Evolutionary conservation across 2,888 invertebrate genomes (phyloP).

Genomic region (Thereva unica): DNA sequence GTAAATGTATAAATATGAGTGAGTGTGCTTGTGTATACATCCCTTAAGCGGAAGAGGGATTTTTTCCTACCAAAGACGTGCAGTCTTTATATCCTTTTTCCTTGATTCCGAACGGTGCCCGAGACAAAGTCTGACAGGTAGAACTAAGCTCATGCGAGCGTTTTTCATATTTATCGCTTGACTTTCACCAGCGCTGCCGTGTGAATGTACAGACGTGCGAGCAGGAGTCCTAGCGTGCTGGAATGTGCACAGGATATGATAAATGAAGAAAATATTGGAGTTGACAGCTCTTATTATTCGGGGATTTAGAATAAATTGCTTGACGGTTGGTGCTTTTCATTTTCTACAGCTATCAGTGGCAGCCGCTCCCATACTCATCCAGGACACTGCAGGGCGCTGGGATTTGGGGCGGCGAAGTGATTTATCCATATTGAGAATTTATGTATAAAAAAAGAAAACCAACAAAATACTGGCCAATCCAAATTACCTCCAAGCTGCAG

Average conservation of each 20-base stretch:
- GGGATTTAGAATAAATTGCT: conserved; percentile 45
- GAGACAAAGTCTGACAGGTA: conserved; percentile 3
- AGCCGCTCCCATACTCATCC: background rate
- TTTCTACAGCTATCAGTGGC: background rate
- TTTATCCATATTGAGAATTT: background rate
- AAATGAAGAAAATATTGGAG: conserved; percentile 45
- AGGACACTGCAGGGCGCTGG: background rate
- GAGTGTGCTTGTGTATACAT: too few relatives aligned
- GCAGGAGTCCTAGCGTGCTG: conserved; percentile 34
- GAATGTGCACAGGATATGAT: conserved; percentile 39
- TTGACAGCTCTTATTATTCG: conserved; percentile 46
- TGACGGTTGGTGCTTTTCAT: conserved; percentile 2
- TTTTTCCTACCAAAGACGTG: too few relatives aligned
- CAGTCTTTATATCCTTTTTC: conserved; percentile 8
- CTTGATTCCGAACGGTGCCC: background rate
- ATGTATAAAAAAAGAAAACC: background rate
- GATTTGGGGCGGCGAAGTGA: background rate
- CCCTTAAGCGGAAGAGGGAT: too few relatives aligned
- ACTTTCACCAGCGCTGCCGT: background rate
- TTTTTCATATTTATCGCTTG: conserved; percentile 7
- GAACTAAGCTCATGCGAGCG: conserved; percentile 5
- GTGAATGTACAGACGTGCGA: conserved; percentile 38
- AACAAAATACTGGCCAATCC: too few relatives aligned
- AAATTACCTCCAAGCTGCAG: conserved; percentile 70
- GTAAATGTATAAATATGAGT: too few relatives aligned